These are phyloP conservation scores for Eurytoma adleriae DNA, from an alignment of 2,888 invertebrate genomes.

Conservation along the genomic window DNA sequence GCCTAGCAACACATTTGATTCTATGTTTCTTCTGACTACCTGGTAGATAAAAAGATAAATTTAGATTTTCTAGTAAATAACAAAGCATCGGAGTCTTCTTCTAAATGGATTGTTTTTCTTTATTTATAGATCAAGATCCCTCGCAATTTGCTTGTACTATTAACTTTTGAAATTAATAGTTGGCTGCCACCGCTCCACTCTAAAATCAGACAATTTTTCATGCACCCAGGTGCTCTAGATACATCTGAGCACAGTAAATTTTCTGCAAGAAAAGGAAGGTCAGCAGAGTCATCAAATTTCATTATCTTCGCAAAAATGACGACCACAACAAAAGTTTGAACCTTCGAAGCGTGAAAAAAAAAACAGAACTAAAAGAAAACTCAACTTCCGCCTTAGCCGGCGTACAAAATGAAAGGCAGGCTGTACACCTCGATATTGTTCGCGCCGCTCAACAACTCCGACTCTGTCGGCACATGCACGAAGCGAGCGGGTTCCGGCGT, in stretches of 20 bases:
- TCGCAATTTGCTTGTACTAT: slow-evolving; percentile 44
- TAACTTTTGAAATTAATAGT: slow-evolving; percentile 47
- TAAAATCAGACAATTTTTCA: slow-evolving; percentile 46
- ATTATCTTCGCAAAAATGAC: slow-evolving; percentile 9
- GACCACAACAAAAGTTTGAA: background rate
- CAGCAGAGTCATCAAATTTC: slow-evolving; percentile 9
- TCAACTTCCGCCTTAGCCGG: background rate
- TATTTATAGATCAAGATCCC: slow-evolving; percentile 50
- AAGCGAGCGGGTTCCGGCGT: background rate
- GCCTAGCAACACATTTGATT: no score
- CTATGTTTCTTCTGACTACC: no score
- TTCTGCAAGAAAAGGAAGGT: slow-evolving; percentile 24
- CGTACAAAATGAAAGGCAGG: background rate
- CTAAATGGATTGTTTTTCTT: slow-evolving; percentile 16
- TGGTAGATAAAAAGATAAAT: background rate
- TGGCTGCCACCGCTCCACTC: slow-evolving; percentile 25
- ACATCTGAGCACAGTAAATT: slow-evolving; percentile 27
- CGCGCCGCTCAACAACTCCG: background rate
- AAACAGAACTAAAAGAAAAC: no score
- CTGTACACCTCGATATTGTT: background rate
- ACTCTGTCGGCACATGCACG: no score
- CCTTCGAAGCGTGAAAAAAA: background rate
- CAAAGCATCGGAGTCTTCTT: slow-evolving; percentile 4
- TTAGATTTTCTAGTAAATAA: background rate
- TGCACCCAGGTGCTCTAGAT: slow-evolving; percentile 14